A percentile compares a stretch with the other conserved stretches of the same genome.
Conservation (phyloP, 2,888 invertebrate species). For the Yponomeuta sedellus region DNA sequence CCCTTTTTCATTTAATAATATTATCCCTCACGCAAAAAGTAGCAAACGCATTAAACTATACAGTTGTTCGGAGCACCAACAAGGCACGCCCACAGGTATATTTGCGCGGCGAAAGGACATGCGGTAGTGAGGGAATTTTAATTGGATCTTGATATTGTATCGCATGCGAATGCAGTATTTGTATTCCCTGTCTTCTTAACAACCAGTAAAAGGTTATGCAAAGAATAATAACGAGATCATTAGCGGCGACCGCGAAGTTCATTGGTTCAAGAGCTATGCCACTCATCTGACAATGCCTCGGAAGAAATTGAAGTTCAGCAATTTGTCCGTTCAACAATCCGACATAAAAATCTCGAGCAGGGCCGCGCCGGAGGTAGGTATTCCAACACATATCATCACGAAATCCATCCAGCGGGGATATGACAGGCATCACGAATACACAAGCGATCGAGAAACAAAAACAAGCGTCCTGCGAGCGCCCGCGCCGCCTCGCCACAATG, state of each 20-base stretch:
- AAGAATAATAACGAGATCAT: background rate
- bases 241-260: background rate
- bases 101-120: slow-evolving; percentile 8
- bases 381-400: slow-evolving; percentile 16
- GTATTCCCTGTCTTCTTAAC: background rate
- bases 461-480: slow-evolving; percentile 28
- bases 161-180: slow-evolving; percentile 14
- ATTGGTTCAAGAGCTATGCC: background rate
- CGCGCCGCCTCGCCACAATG: slow-evolving; percentile 44
- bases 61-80: slow-evolving; percentile 12
- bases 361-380: background rate
- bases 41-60: slow-evolving; percentile 15
- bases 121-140: slow-evolving; percentile 14
- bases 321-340: slow-evolving; percentile 11
- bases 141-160: slow-evolving; percentile 15
- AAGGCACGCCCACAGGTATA: slow-evolving; percentile 2
- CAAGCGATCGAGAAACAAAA: slow-evolving; percentile 35
- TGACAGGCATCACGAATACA: slow-evolving; percentile 16
- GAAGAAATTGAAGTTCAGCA: slow-evolving; percentile 5
- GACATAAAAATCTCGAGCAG: slow-evolving; percentile 7
- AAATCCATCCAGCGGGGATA: slow-evolving; percentile 13
- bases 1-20: slow-evolving; percentile 14
- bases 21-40: slow-evolving; percentile 11
- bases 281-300: background rate
- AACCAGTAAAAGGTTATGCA: background rate